Percentiles rank a stretch among this genome's conserved stretches.
phyloP scores from a whole-genome alignment of 2,888 invertebrate genomes.

The Cephus spinipes region DNA sequence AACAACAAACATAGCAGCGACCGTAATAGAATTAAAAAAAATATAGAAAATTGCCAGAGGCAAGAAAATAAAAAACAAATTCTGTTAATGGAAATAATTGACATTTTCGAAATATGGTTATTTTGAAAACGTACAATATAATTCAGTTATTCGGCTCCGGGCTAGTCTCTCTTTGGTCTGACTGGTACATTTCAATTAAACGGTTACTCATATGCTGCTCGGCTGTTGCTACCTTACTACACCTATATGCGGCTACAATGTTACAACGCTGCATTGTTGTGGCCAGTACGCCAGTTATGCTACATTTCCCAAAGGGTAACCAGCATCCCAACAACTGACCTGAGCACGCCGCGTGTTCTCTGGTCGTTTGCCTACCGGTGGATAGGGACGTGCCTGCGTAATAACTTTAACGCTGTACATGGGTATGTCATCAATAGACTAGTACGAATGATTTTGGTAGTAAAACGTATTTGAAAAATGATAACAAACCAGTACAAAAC shows the following conservation, averaged over 20 bases:
- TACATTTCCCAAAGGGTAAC: not conserved
- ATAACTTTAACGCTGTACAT: not conserved
- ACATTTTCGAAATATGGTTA: not conserved
- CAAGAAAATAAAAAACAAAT: not conserved
- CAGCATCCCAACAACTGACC: not conserved
- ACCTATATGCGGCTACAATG: not conserved
- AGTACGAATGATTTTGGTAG: too few relatives aligned
- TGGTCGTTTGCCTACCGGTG: not conserved
- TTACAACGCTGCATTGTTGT: not conserved
- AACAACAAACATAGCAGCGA: not conserved
- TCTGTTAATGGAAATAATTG: not conserved
- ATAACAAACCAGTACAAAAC: not conserved
- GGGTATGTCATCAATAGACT: not conserved
- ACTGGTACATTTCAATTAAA: slow-evolving; percentile 49
- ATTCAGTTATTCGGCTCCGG: not conserved
- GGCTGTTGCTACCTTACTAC: not conserved
- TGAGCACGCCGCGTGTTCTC: not conserved
- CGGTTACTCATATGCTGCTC: slow-evolving; percentile 31
- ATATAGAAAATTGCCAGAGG: not conserved
- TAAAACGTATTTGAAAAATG: too few relatives aligned
- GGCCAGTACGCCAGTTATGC: not conserved
- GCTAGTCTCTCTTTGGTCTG: slow-evolving; percentile 3
- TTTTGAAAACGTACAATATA: not conserved
- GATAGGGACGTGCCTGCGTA: not conserved
- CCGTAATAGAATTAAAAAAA: not conserved